Evolutionary conservation across 2,113 vertebrate species (phyloP).

Genomic region (Oxyura jamaicensis): DNA sequence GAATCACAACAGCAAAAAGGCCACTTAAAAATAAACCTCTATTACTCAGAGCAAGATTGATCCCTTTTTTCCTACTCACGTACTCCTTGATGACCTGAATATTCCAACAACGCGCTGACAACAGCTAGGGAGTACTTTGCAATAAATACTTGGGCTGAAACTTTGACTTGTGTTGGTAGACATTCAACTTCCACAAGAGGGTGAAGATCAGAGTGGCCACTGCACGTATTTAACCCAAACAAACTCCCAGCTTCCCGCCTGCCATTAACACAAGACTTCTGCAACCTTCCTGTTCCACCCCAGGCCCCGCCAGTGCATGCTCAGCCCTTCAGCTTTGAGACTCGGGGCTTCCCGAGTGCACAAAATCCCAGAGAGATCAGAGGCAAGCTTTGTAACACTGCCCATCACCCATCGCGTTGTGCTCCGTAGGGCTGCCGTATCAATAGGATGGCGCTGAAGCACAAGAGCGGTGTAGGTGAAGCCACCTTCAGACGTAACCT

Average conservation of each 20-base stretch:
- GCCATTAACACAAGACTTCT: background rate
- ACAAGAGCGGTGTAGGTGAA: background rate
- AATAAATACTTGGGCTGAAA: background rate
- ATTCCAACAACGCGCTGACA: background rate
- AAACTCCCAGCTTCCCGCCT: background rate
- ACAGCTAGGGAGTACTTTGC: background rate
- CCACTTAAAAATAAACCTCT: background rate
- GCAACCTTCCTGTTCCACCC: background rate
- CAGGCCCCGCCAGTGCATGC: background rate
- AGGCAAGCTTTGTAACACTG: background rate
- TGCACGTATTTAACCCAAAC: background rate
- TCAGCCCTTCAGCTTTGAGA: background rate
- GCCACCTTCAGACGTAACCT: background rate
- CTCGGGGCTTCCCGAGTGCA: background rate
- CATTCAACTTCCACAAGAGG: background rate
- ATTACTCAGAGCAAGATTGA: background rate
- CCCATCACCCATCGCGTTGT: background rate
- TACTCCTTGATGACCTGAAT: background rate
- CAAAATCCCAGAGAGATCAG: background rate
- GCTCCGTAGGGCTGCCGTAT: fast-evolving
- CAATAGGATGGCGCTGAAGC: background rate
- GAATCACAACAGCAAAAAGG: background rate
- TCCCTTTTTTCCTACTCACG: background rate
- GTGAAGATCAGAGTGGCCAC: background rate
- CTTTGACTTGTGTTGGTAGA: background rate